Evolutionary conservation across 2,113 vertebrate species (phyloP).

Genomic region (Phalacrocorax pelagicus): DNA sequence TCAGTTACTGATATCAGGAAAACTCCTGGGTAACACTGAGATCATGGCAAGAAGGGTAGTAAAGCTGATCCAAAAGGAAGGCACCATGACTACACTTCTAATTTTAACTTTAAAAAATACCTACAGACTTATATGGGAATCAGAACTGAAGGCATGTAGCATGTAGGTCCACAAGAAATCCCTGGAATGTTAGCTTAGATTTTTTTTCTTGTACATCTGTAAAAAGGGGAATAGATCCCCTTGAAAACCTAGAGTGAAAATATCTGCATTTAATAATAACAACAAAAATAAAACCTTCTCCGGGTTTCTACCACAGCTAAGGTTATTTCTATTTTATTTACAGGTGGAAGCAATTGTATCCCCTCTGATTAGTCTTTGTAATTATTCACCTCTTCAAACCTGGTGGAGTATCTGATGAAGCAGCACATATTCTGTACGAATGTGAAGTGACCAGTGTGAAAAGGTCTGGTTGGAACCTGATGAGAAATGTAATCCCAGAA

Average conservation of each 20-base stretch:
- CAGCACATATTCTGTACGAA: neutral
- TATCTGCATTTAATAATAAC: neutral
- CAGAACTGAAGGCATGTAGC: neutral
- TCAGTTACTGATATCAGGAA: neutral
- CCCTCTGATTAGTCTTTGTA: neutral
- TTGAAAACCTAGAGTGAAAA: neutral
- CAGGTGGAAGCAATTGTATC: neutral
- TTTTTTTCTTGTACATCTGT: neutral
- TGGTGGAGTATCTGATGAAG: neutral
- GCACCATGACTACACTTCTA: neutral
- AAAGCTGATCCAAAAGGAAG: neutral
- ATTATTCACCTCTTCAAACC: neutral
- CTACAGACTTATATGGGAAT: neutral
- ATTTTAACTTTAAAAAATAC: neutral
- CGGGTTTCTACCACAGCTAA: neutral
- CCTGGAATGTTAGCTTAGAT: neutral
- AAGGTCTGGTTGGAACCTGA: conserved; percentile 11
- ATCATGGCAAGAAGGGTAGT: neutral
- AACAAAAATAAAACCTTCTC: neutral
- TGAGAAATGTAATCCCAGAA: neutral
- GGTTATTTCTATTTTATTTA: neutral
- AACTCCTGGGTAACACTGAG: neutral
- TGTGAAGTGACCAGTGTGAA: neutral
- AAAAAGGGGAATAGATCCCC: neutral
- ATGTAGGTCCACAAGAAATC: neutral